Percentiles rank a stretch among this genome's conserved stretches.
Evolutionary conservation across 2,888 invertebrate genomes (phyloP).

Genomic region (Portevinia maculata): DNA sequence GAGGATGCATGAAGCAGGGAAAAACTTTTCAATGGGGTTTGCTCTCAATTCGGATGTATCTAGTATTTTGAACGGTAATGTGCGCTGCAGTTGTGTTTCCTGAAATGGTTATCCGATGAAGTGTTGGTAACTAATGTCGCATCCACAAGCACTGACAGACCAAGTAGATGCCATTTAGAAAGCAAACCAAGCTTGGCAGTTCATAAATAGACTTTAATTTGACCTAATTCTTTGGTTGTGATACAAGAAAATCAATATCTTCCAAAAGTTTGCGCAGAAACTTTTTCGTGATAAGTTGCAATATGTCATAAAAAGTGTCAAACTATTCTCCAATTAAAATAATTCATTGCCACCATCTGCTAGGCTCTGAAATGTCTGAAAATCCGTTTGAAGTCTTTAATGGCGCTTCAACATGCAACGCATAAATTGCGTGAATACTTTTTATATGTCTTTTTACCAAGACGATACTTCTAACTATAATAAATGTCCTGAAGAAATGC

Average conservation of each 20-base stretch:
- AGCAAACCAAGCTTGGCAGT: not conserved
- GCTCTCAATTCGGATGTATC: conserved; percentile 46
- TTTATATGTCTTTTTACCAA: conserved; percentile 7
- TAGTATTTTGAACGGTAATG: conserved; percentile 37
- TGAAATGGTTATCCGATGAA: conserved; percentile 12
- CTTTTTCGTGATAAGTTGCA: not conserved
- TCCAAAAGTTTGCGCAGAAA: too few relatives aligned
- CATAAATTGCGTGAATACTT: not conserved
- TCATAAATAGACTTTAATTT: not conserved
- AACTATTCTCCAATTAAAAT: conserved; percentile 1
- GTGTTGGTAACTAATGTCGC: not conserved
- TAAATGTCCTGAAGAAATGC: conserved; percentile 5
- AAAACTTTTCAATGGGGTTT: conserved; percentile 63
- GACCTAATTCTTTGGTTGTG: not conserved
- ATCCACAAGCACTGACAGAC: not conserved
- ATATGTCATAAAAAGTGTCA: conserved; percentile 4
- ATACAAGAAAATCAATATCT: conserved; percentile 7
- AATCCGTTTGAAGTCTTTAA: not conserved
- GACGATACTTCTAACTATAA: not conserved
- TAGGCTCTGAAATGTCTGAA: not conserved
- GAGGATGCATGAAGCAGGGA: conserved; percentile 35
- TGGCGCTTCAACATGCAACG: conserved; percentile 19
- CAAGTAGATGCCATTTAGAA: not conserved
- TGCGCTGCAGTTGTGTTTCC: conserved; percentile 2
- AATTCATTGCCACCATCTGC: conserved; percentile 41